These are phyloP conservation scores for Rana temporaria DNA, from an alignment of 2,113 vertebrate genomes.

Conservation along the genomic window DNA sequence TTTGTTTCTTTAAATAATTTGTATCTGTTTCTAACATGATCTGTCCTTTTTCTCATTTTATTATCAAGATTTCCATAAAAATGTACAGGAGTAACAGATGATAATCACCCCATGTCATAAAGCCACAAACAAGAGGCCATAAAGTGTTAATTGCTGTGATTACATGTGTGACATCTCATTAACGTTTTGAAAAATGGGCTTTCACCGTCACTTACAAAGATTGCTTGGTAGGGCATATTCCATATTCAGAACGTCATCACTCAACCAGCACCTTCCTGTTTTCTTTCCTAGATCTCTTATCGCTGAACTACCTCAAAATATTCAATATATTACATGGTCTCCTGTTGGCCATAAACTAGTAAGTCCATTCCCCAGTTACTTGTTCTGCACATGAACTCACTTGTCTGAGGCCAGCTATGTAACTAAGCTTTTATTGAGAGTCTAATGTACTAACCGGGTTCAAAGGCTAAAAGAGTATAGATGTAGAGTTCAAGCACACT, in stretches of 20 bases:
- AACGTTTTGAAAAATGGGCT: not conserved
- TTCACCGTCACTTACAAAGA: not conserved
- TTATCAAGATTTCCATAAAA: slow-evolving; percentile 15
- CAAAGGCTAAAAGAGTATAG: no score
- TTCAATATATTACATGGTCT: slow-evolving; percentile 77
- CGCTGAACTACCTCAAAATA: slow-evolving; percentile 67
- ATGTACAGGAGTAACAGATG: slow-evolving; percentile 1
- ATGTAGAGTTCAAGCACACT: no score
- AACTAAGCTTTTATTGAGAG: no score
- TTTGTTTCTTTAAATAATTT: no score
- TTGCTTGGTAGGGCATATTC: not conserved
- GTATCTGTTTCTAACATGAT: no score
- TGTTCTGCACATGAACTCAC: not conserved
- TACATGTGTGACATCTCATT: not conserved
- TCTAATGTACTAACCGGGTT: no score
- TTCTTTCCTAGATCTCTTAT: slow-evolving; percentile 65
- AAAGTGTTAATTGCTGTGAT: slow-evolving; percentile 24
- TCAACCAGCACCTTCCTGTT: not conserved
- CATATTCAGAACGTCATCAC: not conserved
- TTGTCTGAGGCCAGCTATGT: no score
- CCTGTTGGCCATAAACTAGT: slow-evolving; percentile 79
- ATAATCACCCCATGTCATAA: not conserved
- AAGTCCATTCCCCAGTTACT: slow-evolving; percentile 61
- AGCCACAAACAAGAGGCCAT: slow-evolving; percentile 9
- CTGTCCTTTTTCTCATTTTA: not conserved